Evolutionary conservation across 37 sponge, comb jelly and placozoan species (phyloP), one percentile per base, ranked within the genome.

Genomic region (Oopsacas minuta): DNA sequence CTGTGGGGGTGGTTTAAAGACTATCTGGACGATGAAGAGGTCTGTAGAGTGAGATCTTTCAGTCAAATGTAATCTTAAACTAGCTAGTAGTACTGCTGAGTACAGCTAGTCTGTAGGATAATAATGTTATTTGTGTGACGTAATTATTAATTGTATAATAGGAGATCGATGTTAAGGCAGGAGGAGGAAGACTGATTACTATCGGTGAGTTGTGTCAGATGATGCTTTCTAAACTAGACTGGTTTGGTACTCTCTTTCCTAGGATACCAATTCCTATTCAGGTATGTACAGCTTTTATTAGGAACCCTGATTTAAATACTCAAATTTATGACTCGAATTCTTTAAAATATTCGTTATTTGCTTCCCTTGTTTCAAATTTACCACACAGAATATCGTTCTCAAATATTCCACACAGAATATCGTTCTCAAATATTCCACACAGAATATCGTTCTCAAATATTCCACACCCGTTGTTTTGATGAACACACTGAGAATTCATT

Each of bases 161-260:
- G 99, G 96, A 93, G 52, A 90, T 98, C 37, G 96, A 98, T 37
- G 83, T 93, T 82, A 90, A 92, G 85, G 99, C 99, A 81, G 99
- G 99, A 23, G 93, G 99, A 22, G 99, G 99, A 8, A 88, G 87
- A 23, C 52, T 42, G 30, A 88, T 89, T 0, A 93, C 96, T 17
- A 88, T 98, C 52, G 99, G 99, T 35, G 96, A 88, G 39, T 85
- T 95, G 88, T 95, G 95, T 51, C 87, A 90, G 52, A 91, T 91
- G 90, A 90, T 98, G 84, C 87, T 98, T n/a, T 84, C 88, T 42
- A 93, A 91, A 49, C 85, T 95, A 82, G 99, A 98, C 85, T 98
- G 99, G 99, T 98, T 92, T 87, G 95, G 94, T 36, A 98, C 99
- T 0, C 88, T 95, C 85, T 93, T 98, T 36, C 99, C 99, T 23